Conservation (phyloP, 2,888 invertebrate genomes). For the Oxytorus armatus region DNA sequence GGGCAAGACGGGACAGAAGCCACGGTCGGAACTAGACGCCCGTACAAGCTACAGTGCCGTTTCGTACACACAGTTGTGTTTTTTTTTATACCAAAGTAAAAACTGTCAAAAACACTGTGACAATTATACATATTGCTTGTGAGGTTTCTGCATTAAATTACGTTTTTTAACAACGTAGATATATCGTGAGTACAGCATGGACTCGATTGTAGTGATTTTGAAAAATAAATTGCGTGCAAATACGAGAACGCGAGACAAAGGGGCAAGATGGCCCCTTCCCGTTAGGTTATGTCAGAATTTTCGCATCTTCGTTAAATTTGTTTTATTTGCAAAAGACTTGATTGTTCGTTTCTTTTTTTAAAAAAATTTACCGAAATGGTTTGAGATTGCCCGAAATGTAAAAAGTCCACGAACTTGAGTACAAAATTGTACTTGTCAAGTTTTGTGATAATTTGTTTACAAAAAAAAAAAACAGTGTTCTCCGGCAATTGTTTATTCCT, state of each 20-base stretch:
- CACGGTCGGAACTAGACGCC: conserved; percentile 44
- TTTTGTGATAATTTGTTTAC: background rate
- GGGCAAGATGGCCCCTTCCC: conserved; percentile 56
- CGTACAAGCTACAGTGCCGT: conserved; percentile 59
- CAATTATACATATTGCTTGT: background rate
- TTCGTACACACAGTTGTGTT: conserved; percentile 30
- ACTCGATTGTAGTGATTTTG: background rate
- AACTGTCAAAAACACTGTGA: conserved; percentile 7
- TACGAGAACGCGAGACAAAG: conserved; percentile 12
- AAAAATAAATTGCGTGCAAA: conserved; percentile 5
- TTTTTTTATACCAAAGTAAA: conserved; percentile 20
- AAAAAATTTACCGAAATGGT: background rate
- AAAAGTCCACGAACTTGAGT: background rate
- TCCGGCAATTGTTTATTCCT: background rate
- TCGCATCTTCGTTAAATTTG: background rate
- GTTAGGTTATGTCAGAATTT: conserved; percentile 43
- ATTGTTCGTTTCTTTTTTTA: background rate
- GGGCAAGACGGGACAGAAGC: conserved; percentile 68
- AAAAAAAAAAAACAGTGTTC: background rate
- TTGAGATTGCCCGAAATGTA: background rate
- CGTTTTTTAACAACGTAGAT: background rate
- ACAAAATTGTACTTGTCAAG: background rate
- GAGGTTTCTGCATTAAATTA: background rate
- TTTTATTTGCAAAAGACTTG: background rate
- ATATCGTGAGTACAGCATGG: conserved; percentile 26